Evolutionary conservation across 2,888 invertebrate species (phyloP).

Genomic region (Furcula furcula): DNA sequence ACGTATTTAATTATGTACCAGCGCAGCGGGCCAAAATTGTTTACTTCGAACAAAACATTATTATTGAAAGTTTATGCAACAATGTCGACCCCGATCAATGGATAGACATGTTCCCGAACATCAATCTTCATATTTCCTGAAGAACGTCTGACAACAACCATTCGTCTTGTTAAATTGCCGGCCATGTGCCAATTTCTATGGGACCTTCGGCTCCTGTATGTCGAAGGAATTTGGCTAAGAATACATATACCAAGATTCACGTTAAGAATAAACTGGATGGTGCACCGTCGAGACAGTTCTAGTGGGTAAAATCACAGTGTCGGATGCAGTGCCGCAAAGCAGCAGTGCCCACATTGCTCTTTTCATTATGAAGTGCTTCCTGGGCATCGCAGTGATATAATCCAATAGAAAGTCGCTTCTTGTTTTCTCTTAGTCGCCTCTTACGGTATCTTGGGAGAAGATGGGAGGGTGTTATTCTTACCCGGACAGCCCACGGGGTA

Average conservation of each 20-base stretch:
- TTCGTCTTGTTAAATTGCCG: slow-evolving; percentile 64
- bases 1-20: no score
- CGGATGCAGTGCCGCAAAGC: background rate
- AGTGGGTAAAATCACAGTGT: background rate
- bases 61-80: slow-evolving; percentile 14
- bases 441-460: no score
- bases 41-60: background rate
- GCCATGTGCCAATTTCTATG: slow-evolving; percentile 44
- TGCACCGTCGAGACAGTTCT: background rate
- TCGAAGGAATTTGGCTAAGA: slow-evolving; percentile 25
- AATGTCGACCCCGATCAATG: slow-evolving; percentile 28
- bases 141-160: slow-evolving; percentile 57
- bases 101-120: slow-evolving; percentile 41
- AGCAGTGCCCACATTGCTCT: no score
- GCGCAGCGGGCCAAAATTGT: no score
- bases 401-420: no score
- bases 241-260: slow-evolving; percentile 2
- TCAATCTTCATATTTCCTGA: slow-evolving; percentile 69
- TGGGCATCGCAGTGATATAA: no score
- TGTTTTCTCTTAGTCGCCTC: no score
- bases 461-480: no score
- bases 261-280: no score
- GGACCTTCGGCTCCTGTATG: slow-evolving; percentile 12
- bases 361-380: no score
- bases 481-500: no score